Evolutionary conservation across 1,140 invertebrate genomes (phyloP), one percentile per base, ranked within the genome.

Genomic region (Tetragonula clypearis): DNA sequence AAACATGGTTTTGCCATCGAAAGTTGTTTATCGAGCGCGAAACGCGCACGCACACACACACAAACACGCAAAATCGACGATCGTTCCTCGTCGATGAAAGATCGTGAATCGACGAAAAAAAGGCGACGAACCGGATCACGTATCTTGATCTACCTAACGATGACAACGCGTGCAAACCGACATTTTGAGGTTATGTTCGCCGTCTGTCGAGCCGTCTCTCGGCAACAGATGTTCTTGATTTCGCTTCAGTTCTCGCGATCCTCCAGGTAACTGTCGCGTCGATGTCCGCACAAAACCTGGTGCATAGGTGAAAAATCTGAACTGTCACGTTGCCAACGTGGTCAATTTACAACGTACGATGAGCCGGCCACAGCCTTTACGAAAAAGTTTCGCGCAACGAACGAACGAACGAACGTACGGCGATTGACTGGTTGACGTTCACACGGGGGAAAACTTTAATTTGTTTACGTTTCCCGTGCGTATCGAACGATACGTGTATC

Each of bases 181-280:
- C 53, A 53, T 88, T 89, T 88, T 30, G 74, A 88, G 87, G 85
- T 89, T 89, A 89, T 71, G 84, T 83, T 77, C 68, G 35, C 15
- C 55, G 41, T 58, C 72, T 30, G 35, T 35, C 35, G 49, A 35
- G 26, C 74, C 35, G 35, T 49, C 41, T 79, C 49, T 56, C 68
- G 68, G 75, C 88, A 87, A 89, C 88, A 89, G 88, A 89, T 89
- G 88, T 87, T 86, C 56, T 19, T 35, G 73, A 68, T 75, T 85
- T 58, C 58, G 35, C 58, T 58, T 56, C 49, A 1, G 8, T 65
- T 78, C 71, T 19, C n/a, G 60, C 55, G 71, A 71, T 85, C 65
- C 55, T 65, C n/a, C 23, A 3, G 35, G 30, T 49, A 35, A n/a
- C 19, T 30, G n/a, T 86, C 68, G 55, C 23, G 68, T 68, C 49